Evolutionary conservation across 2,797 vertebrate species (phyloP).

Genomic region (Sebastes jordani): DNA sequence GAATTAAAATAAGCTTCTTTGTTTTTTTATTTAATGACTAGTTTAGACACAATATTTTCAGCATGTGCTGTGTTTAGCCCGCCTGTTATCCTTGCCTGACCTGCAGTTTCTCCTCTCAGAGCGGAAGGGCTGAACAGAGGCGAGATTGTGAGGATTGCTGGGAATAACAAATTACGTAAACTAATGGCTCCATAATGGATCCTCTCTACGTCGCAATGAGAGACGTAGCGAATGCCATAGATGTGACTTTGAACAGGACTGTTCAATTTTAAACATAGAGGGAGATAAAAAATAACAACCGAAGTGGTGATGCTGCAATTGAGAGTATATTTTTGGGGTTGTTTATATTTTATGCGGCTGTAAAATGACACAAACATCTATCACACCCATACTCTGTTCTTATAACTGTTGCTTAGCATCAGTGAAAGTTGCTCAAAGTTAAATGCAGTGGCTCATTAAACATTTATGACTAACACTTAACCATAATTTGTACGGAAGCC

Average conservation of each 20-base stretch:
- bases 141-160: constrained; percentile 41
- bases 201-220: not conserved
- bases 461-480: not conserved
- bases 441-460: constrained; percentile 1
- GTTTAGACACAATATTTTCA: not conserved
- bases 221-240: constrained; percentile 9
- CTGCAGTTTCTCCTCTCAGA: constrained; percentile 4
- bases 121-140: constrained; percentile 25
- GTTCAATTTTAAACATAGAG: constrained; percentile 47
- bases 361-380: constrained; percentile 9
- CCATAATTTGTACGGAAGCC: not conserved
- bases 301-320: constrained; percentile 17
- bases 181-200: constrained; percentile 57
- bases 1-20: not conserved
- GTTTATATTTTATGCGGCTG: constrained; percentile 34
- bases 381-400: not conserved
- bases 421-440: not conserved
- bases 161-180: constrained; percentile 66
- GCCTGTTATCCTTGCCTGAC: constrained; percentile 17
- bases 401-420: not conserved
- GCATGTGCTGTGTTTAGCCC: not conserved
- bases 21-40: not conserved
- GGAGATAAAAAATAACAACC: constrained; percentile 40
- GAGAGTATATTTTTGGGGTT: constrained; percentile 16
- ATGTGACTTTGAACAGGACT: constrained; percentile 52